Evolutionary conservation across 2,113 vertebrate species (phyloP).

Genomic region (Psammodynastes pulverulentus): DNA sequence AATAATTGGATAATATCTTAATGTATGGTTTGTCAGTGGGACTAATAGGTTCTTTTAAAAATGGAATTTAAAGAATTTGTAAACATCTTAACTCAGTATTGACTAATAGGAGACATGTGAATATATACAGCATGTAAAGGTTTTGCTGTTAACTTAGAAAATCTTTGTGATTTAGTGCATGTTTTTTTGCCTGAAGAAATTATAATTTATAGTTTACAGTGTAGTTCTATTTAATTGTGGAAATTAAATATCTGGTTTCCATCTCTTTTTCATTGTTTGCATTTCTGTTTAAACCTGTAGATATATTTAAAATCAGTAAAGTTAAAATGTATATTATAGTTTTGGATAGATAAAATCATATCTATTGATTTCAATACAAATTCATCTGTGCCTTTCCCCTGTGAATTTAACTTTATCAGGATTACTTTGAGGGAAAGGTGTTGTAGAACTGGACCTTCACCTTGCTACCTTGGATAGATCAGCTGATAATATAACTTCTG

Average conservation of each 20-base stretch:
- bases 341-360: background rate
- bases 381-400: slow-evolving; percentile 27
- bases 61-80: background rate
- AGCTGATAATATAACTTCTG: slow-evolving; percentile 16
- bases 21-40: background rate
- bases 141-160: background rate
- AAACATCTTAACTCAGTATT: background rate
- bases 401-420: slow-evolving; percentile 27
- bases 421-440: slow-evolving; percentile 10
- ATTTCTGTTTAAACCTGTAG: background rate
- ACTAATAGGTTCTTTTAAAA: background rate
- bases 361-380: slow-evolving; percentile 9
- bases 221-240: background rate
- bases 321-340: background rate
- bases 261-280: slow-evolving; percentile 24
- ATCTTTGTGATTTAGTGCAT: background rate
- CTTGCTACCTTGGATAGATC: slow-evolving; percentile 28
- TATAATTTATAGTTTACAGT: background rate
- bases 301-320: background rate
- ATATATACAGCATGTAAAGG: background rate
- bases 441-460: slow-evolving; percentile 35
- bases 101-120: background rate
- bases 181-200: background rate
- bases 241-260: background rate
- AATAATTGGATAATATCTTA: background rate